These are phyloP conservation scores for Phrynocephalus forsythii DNA, from an alignment of 2,797 vertebrate species.

Conservation along the genomic window DNA sequence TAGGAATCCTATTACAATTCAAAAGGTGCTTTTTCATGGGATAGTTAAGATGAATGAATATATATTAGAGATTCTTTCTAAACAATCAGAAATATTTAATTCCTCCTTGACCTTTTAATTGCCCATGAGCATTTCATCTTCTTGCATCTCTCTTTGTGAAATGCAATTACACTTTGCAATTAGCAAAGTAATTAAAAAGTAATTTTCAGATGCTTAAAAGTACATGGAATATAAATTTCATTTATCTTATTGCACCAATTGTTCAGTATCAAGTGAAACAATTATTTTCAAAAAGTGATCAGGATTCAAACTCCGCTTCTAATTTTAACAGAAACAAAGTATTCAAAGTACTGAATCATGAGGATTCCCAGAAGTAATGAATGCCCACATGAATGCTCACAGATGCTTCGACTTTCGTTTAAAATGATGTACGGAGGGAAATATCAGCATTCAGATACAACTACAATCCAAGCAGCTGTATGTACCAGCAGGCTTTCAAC, in stretches of 20 bases:
- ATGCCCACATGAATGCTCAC: background rate
- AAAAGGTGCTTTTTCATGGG: conserved; percentile 43
- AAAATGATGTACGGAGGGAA: background rate
- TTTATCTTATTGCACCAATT: conserved; percentile 45
- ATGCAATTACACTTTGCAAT: conserved; percentile 40
- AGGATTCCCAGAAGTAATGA: background rate
- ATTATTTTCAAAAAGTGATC: conserved; percentile 35
- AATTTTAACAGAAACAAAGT: background rate
- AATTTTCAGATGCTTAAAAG: conserved; percentile 43
- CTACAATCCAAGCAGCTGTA: background rate
- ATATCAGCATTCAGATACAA: background rate
- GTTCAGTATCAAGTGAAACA: conserved; percentile 34
- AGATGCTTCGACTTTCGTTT: background rate
- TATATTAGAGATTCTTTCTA: conserved; percentile 41
- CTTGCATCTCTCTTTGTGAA: too few species aligned
- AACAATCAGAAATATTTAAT: conserved; percentile 33
- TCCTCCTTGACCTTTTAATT: conserved; percentile 53
- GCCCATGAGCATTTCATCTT: conserved; percentile 35
- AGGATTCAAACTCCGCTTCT: conserved; percentile 27
- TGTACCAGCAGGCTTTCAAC: background rate
- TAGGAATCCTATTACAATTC: conserved; percentile 60
- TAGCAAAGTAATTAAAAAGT: conserved; percentile 63
- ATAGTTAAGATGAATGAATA: conserved; percentile 5
- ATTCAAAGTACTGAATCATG: background rate
- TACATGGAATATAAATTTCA: conserved; percentile 47